Evolutionary conservation across 2,113 vertebrate species (phyloP).

Genomic region (Laticauda laticaudata): DNA sequence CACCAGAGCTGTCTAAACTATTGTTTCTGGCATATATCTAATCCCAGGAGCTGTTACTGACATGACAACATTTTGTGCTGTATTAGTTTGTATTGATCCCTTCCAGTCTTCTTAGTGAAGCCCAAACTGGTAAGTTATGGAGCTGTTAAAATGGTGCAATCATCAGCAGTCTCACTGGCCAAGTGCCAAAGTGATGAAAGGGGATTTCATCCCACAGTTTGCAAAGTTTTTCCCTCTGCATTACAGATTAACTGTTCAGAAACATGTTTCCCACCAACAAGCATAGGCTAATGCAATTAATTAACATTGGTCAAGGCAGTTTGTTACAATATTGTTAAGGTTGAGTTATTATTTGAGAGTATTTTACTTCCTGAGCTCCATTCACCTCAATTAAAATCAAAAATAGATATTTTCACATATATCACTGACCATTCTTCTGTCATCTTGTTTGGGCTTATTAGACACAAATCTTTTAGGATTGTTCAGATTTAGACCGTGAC

Average conservation of each 20-base stretch:
- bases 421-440: background rate
- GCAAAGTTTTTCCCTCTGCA: constrained; percentile 51
- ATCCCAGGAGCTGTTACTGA: constrained; percentile 57
- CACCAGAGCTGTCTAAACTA: background rate
- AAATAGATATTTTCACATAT: background rate
- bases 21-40: constrained; percentile 46
- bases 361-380: background rate
- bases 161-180: constrained; percentile 74
- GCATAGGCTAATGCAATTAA: constrained; percentile 23
- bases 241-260: constrained; percentile 52
- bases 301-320: background rate
- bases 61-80: constrained; percentile 52
- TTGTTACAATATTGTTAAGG: constrained; percentile 25
- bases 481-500: background rate
- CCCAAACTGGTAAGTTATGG: constrained; percentile 73
- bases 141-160: constrained; percentile 71
- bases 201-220: constrained; percentile 60
- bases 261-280: constrained; percentile 52
- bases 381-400: background rate
- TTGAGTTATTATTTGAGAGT: background rate
- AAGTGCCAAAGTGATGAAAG: constrained; percentile 68
- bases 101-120: constrained; percentile 65
- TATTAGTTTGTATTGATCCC: constrained; percentile 51
- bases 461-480: background rate
- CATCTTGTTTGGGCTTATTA: background rate